phyloP scores from a whole-genome alignment of 2,888 invertebrate genomes.

The Hypena proboscidalis region DNA sequence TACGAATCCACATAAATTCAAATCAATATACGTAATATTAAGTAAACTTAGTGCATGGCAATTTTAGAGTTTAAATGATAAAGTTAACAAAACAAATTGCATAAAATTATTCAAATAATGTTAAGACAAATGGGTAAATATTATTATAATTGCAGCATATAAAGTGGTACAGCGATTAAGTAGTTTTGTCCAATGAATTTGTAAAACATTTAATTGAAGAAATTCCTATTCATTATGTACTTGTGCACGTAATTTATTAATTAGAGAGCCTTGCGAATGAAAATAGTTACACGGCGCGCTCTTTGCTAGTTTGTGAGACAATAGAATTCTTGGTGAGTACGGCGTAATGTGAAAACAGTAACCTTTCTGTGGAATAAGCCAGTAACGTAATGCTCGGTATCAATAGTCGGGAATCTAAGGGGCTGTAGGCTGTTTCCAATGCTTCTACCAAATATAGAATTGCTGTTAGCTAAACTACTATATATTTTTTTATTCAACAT shows the following conservation, averaged over 20 bases:
- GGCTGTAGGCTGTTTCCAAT: constrained; percentile 17
- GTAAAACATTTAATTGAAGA: constrained; percentile 15
- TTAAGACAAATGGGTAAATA: too few relatives aligned
- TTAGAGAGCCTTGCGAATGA: constrained; percentile 38
- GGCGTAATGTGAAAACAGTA: constrained; percentile 46
- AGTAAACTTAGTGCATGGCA: too few relatives aligned
- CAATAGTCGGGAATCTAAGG: constrained; percentile 32
- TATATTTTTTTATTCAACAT: too few relatives aligned
- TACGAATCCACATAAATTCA: too few relatives aligned
- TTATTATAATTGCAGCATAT: too few relatives aligned
- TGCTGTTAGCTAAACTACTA: too few relatives aligned
- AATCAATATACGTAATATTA: too few relatives aligned
- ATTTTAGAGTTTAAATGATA: too few relatives aligned
- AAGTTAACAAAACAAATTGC: too few relatives aligned
- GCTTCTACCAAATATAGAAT: background rate
- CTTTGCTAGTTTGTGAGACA: constrained; percentile 39
- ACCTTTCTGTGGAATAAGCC: constrained; percentile 39
- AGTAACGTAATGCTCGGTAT: constrained; percentile 37
- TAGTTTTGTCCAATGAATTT: constrained; percentile 12
- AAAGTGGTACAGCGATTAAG: constrained; percentile 29
- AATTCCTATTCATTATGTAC: constrained; percentile 22
- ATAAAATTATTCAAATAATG: too few relatives aligned
- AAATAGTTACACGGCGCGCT: constrained; percentile 40
- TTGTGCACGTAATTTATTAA: constrained; percentile 37
- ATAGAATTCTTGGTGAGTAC: constrained; percentile 41